Base-by-base conservation (phyloP, 1,140 invertebrate species). In the Microvelia longipes region DNA sequence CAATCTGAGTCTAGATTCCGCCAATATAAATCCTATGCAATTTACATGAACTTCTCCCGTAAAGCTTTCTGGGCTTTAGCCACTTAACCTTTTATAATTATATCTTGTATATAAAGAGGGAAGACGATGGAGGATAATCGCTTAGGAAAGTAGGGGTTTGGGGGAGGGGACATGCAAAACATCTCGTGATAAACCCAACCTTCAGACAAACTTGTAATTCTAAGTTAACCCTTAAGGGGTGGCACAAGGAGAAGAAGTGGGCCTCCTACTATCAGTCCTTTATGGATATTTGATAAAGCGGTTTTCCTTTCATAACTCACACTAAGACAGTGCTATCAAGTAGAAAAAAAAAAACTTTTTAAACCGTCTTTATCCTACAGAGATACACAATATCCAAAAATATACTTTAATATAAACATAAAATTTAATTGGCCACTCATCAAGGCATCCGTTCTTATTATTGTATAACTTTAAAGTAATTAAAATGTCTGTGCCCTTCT, bases 81-180 rank as follows among this genome's bases (percentile, higher is more conserved):
- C 67, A 71, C 29, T 67, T 72, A 72, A 72, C 71, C 71, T 72
- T 72, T 72, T 72, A 72, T 72, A 72, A 72, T 72, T 72, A 72
- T 72, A 72, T 72, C 71, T 68, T 68, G 68, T 72, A 27, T 29
- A 29, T 11, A 65, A 71, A 67, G 29, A 68, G 67, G 0, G 63
- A 64, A 69, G 65, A 64, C 68, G 25, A 62, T 69, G 63, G 24
- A 35, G 63, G 30, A 61, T 29, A 67, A 19, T 19, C 27, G 14
- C 63, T 13, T n/a, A n/a, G n/a, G n/a, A n/a, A n/a, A n/a, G n/a
- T 27, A 24, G 29, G 63, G 28, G 69, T 35, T 14, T 15, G 29
- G 24, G 19, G 24, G 28, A 28, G 29, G 28, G n/a, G 27, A 19
- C 29, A 67, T 66, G 68, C 67, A 68, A 71, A 71, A 71, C 70